Conservation (phyloP, 2,113 vertebrate species). For the Naja naja region DNA sequence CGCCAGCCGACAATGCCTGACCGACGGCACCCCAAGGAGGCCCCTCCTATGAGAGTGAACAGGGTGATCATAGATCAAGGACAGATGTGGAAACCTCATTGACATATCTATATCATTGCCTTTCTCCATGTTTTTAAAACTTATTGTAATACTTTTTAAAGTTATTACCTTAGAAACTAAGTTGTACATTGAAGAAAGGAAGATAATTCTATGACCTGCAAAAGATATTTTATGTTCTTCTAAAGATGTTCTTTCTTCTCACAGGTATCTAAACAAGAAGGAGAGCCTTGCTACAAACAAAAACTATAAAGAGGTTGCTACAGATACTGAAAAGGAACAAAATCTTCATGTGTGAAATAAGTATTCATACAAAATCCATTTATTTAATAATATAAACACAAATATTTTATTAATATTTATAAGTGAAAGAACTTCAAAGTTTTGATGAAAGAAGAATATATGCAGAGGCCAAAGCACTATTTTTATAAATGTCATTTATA, state of each 20-base stretch:
- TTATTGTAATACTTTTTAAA: not conserved
- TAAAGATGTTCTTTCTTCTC: not conserved
- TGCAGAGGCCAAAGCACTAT: conserved; percentile 54
- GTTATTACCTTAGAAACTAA: not conserved
- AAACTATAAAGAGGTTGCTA: conserved; percentile 56
- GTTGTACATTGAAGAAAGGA: not conserved
- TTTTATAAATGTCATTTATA: conserved; percentile 21
- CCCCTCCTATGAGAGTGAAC: no score
- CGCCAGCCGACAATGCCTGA: no score
- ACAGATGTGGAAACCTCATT: not conserved
- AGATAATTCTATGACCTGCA: not conserved
- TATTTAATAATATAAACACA: conserved; percentile 58
- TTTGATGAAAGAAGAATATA: conserved; percentile 41
- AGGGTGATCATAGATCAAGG: not conserved
- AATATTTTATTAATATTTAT: conserved; percentile 70
- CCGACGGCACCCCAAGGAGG: no score
- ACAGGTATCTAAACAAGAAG: conserved; percentile 55
- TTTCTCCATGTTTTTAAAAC: not conserved
- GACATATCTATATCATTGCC: no score
- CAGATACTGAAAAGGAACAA: conserved; percentile 35
- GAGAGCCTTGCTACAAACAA: conserved; percentile 22
- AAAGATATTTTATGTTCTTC: not conserved
- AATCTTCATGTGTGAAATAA: conserved; percentile 17
- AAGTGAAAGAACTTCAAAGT: conserved; percentile 48
- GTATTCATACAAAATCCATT: not conserved